phyloP scores from a whole-genome alignment of 1,140 invertebrate species.

The Copidosoma floridanum region DNA sequence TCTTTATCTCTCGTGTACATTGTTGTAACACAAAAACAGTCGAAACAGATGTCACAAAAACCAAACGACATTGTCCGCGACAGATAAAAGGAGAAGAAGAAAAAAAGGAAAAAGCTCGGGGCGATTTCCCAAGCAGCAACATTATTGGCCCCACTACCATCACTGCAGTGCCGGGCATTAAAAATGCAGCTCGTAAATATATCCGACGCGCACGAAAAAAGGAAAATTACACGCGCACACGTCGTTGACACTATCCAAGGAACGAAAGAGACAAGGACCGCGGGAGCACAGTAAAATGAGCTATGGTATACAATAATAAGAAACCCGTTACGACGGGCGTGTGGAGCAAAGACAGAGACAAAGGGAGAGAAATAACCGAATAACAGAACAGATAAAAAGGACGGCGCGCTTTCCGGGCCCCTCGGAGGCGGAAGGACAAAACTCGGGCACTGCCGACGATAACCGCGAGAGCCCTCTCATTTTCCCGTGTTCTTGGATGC shows the following conservation, averaged over 20 bases:
- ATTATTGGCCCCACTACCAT: too few relatives aligned
- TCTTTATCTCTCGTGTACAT: too few relatives aligned
- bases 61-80: too few relatives aligned
- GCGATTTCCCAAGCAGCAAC: too few relatives aligned
- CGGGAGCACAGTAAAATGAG: background rate
- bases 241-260: background rate
- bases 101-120: too few relatives aligned
- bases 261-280: background rate
- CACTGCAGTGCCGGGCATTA: background rate
- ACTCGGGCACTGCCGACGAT: conserved; percentile 3
- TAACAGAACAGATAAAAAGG: background rate
- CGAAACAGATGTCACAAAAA: too few relatives aligned
- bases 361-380: background rate
- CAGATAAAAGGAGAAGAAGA: too few relatives aligned
- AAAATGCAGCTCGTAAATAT: conserved; percentile 6
- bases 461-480: background rate
- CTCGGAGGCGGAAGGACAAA: conserved; percentile 28
- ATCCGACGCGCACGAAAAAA: background rate
- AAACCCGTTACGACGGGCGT: conserved; percentile 4
- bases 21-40: too few relatives aligned
- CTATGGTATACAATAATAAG: conserved; percentile 1
- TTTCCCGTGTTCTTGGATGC: background rate
- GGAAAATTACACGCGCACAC: conserved; percentile 2
- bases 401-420: conserved; percentile 16
- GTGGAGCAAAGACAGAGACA: too few relatives aligned